Evolutionary conservation across 2,888 invertebrate genomes (phyloP).

Genomic region (Meiosimyza decipiens): DNA sequence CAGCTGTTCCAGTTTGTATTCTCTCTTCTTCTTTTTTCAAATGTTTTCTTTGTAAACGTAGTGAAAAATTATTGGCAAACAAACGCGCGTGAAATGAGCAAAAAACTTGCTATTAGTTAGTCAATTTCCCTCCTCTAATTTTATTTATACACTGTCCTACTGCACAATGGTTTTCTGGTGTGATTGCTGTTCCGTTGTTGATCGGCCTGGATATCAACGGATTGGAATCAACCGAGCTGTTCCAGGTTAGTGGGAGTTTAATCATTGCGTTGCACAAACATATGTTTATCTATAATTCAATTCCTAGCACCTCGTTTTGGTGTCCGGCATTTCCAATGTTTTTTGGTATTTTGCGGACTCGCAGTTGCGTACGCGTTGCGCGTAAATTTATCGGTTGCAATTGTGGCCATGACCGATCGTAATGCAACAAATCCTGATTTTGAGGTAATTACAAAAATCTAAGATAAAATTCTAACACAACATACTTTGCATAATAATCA

Average conservation of each 20-base stretch:
- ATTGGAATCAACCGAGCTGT: conserved; percentile 48
- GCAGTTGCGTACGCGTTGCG: conserved; percentile 74
- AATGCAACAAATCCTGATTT: conserved; percentile 68
- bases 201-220: conserved; percentile 66
- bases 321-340: conserved; percentile 73
- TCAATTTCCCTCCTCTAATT: background rate
- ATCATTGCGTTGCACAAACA: background rate
- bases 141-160: background rate
- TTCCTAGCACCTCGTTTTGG: conserved; percentile 69
- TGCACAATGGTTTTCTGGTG: conserved; percentile 49
- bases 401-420: conserved; percentile 78
- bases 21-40: too few relatives aligned
- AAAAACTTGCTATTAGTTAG: background rate
- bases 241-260: conserved; percentile 41
- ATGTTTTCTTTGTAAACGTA: too few relatives aligned
- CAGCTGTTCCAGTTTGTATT: too few relatives aligned
- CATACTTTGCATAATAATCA: background rate
- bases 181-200: conserved; percentile 52
- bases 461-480: background rate
- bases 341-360: conserved; percentile 73
- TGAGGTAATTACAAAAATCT: conserved; percentile 58
- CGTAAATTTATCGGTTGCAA: conserved; percentile 77
- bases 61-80: too few relatives aligned
- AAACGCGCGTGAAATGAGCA: background rate
- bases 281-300: conserved; percentile 9